Percentiles rank a stretch among this genome's conserved stretches.
These are phyloP conservation scores for Macroteleia sp. DNA, from an alignment of 2,888 invertebrate species.

Conservation along the genomic window DNA sequence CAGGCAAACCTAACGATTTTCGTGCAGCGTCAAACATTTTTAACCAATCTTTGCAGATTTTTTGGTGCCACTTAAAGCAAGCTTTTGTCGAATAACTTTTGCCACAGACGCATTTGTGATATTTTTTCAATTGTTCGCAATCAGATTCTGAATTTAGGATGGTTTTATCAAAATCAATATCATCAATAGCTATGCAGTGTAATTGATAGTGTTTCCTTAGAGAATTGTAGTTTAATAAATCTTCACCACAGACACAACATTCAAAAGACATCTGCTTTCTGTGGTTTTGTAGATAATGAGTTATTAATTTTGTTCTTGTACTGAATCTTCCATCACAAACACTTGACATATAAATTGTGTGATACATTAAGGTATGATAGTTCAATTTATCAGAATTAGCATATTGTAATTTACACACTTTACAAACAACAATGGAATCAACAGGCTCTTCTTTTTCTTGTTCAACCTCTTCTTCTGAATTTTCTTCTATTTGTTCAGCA, in stretches of 20 bases:
- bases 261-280: not conserved
- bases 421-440: slow-evolving; percentile 3
- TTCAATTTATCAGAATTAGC: not conserved
- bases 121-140: slow-evolving; percentile 24
- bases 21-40: slow-evolving; percentile 29
- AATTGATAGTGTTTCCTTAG: slow-evolving; percentile 44
- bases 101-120: slow-evolving; percentile 40
- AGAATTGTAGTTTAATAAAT: not conserved
- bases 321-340: slow-evolving; percentile 39
- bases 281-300: slow-evolving; percentile 35
- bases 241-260: slow-evolving; percentile 49
- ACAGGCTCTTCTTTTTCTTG: not conserved
- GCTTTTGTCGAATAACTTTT: slow-evolving; percentile 20
- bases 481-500: no score
- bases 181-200: slow-evolving; percentile 51
- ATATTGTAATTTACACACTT: slow-evolving; percentile 25
- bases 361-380: slow-evolving; percentile 22
- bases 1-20: slow-evolving; percentile 26
- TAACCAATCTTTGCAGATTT: slow-evolving; percentile 35
- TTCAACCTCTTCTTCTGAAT: not conserved
- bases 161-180: slow-evolving; percentile 15
- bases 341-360: slow-evolving; percentile 47
- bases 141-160: not conserved
- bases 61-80: slow-evolving; percentile 42
- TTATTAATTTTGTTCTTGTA: slow-evolving; percentile 20